phyloP scores from a whole-genome alignment of 2,113 vertebrate species.

The Perca fluviatilis region DNA sequence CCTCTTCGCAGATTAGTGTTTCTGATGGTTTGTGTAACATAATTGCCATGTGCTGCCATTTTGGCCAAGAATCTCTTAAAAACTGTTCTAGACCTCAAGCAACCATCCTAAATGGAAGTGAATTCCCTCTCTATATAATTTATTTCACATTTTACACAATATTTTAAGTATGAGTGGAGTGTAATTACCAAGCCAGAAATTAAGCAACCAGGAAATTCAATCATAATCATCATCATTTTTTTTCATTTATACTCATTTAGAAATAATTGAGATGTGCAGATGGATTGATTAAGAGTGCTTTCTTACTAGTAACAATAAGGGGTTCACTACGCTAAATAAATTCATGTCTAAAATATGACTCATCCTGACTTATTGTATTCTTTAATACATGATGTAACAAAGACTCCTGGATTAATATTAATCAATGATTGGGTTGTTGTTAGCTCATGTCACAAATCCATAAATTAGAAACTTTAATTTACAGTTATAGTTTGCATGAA shows the following conservation, averaged over 20 bases:
- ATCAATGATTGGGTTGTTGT: not conserved
- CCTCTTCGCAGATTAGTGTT: not conserved
- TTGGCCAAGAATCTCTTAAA: not conserved
- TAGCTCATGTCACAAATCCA: not conserved
- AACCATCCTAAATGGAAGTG: not conserved
- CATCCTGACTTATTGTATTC: not conserved
- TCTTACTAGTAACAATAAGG: not conserved
- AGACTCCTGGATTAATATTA: not conserved
- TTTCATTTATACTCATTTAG: not conserved
- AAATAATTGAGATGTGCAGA: slow-evolving; percentile 5
- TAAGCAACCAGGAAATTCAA: not conserved
- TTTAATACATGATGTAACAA: not conserved
- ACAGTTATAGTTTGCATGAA: not conserved
- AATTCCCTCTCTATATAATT: not conserved
- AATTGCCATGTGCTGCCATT: not conserved
- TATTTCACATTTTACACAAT: not conserved
- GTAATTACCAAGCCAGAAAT: not conserved
- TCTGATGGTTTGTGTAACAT: not conserved
- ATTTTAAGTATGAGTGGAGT: not conserved
- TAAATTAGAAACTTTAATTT: not conserved
- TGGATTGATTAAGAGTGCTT: not conserved
- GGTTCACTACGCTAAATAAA: not conserved
- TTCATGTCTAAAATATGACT: not conserved
- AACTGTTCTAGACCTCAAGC: not conserved
- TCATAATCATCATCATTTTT: not conserved